Conservation (phyloP, 2,888 invertebrate genomes). For the Papilio protenor region DNA sequence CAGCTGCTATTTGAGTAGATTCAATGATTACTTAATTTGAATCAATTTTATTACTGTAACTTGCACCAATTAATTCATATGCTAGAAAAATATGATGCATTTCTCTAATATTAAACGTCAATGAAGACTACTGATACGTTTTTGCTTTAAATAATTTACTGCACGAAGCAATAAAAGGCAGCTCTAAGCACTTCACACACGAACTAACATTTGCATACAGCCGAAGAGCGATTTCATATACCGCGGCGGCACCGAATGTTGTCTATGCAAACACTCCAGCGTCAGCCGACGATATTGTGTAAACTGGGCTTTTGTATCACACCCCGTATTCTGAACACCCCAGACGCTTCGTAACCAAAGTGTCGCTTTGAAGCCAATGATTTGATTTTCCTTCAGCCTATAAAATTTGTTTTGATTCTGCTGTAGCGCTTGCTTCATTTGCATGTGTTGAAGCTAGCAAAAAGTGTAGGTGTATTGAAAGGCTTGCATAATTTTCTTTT, state of each 20-base stretch:
- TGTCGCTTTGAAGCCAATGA: constrained; percentile 34
- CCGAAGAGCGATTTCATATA: constrained; percentile 42
- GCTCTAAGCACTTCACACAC: constrained; percentile 38
- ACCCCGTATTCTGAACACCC: constrained; percentile 31
- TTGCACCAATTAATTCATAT: neutral
- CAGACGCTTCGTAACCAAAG: constrained; percentile 27
- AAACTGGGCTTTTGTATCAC: constrained; percentile 43
- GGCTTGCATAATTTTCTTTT: constrained; percentile 16
- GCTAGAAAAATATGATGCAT: neutral
- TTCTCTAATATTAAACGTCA: neutral
- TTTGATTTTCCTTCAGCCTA: constrained; percentile 24
- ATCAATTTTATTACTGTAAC: neutral
- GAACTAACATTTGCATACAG: constrained; percentile 48
- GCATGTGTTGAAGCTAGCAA: constrained; percentile 8
- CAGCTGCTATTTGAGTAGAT: neutral
- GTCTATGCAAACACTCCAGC: constrained; percentile 40
- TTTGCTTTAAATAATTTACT: constrained; percentile 13
- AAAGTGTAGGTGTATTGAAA: neutral
- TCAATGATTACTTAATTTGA: too few relatives aligned
- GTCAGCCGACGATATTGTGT: constrained; percentile 45
- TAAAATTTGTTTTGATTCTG: constrained; percentile 15
- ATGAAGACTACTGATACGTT: constrained; percentile 8
- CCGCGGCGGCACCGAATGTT: constrained; percentile 41
- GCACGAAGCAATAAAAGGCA: constrained; percentile 34
- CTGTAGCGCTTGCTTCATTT: constrained; percentile 1